Evolutionary conservation across 2,797 vertebrate genomes (phyloP), one percentile per base, ranked within the genome.

Genomic region (Artibeus jamaicensis): DNA sequence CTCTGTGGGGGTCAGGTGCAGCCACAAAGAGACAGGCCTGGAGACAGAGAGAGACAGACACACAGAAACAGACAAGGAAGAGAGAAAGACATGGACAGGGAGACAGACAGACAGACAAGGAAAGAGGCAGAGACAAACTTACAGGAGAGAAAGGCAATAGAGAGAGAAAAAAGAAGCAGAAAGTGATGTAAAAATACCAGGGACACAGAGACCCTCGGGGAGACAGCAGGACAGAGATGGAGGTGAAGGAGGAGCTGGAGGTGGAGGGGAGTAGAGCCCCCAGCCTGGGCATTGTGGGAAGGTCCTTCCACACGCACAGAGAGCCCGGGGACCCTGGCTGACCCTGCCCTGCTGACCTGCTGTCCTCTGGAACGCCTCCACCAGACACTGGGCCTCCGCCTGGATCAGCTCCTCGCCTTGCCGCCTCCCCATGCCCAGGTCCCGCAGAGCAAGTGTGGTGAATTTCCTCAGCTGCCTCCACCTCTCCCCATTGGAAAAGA

Each of bases 371-470:
- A 98, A 88, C 0, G 90, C 96, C 59, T 97, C 70, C 65, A 98
- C 46, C 82, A 98, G 92, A n/a, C 9, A 22, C 65, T 0, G 74
- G 42, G 83, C 90, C 90, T 98, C 98, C 0, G 76, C 94, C 74
- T 90, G 97, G 84, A 98, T 96, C 81, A 95, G 94, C 59, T 97
- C 92, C 84, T 97, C 95, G 14, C 97, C 92, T 76, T 93, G 91
- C 11, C 26, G n/a, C 59, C 94, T 97, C 12, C 97, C 97, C 98
- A 98, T 96, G 92, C 97, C 98, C 86, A 97, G 67, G 71, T 98
- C 94, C 34, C 97, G 81, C 57, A 98, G 94, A 1, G 96, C 67
- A 0, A 71, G 50, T 4, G 24, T 34, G 32, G 97, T 97, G 55
- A 98, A 96, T 1, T 92, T 97, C 42, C 96, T 95, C 15, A 98